A percentile compares a stretch with the other conserved stretches of the same genome.
Conservation (phyloP, 92 coral and sea anemone species). For the Zoanthus sansibaricus region DNA sequence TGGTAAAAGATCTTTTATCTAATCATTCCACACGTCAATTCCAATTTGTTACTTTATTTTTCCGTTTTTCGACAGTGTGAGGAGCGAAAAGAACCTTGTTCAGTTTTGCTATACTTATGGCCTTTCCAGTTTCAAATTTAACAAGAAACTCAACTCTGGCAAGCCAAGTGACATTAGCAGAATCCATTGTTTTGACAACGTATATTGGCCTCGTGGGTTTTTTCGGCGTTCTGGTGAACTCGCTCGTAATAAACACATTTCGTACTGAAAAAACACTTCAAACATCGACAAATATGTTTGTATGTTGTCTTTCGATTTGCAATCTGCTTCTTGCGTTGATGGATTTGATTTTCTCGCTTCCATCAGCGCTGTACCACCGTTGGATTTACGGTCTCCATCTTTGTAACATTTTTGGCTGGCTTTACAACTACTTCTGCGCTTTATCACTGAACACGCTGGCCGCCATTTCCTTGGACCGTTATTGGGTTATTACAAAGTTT, state of each 20-base stretch:
- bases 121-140: not conserved
- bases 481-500: constrained; percentile 87
- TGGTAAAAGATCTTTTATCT: not conserved
- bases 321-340: constrained; percentile 73
- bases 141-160: not conserved
- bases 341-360: constrained; percentile 81
- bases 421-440: constrained; percentile 75
- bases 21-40: not conserved
- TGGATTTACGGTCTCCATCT: constrained; percentile 76
- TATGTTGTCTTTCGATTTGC: constrained; percentile 80
- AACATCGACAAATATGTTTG: constrained; percentile 84
- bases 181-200: constrained; percentile 55
- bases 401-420: constrained; percentile 73
- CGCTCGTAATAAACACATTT: constrained; percentile 75
- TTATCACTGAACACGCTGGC: constrained; percentile 85
- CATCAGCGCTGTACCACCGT: constrained; percentile 66
- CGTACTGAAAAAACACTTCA: constrained; percentile 66
- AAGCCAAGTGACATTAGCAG: constrained; percentile 11
- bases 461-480: constrained; percentile 86
- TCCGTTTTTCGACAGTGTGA: not conserved
- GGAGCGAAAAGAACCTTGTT: too few species aligned
- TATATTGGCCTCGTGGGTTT: constrained; percentile 77
- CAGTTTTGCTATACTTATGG: too few species aligned
- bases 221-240: constrained; percentile 82
- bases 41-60: not conserved